Evolutionary conservation across 2,113 vertebrate species (phyloP).

Genomic region (Prunella himalayana): DNA sequence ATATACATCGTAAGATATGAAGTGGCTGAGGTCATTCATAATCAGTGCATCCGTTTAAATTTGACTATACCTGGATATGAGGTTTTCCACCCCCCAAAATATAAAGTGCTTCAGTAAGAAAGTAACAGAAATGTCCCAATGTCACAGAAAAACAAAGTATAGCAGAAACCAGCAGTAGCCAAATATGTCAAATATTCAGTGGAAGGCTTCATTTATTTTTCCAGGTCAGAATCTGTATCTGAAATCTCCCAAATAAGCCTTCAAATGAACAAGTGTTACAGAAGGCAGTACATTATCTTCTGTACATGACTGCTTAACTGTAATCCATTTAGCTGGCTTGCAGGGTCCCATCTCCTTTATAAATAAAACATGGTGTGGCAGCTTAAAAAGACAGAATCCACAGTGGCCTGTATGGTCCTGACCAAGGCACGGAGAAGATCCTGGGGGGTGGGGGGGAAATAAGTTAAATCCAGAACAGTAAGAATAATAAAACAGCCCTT

Average conservation of each 20-base stretch:
- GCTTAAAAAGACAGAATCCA: conserved; percentile 45
- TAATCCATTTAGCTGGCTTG: conserved; percentile 74
- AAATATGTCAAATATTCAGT: conserved; percentile 27
- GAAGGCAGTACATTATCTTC: conserved; percentile 51
- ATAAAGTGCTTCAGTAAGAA: conserved; percentile 73
- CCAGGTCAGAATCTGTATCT: conserved; percentile 48
- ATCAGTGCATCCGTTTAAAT: conserved; percentile 61
- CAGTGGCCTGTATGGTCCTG: not conserved
- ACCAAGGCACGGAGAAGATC: conserved; percentile 65
- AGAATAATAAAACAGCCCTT: conserved; percentile 55
- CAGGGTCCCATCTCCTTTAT: conserved; percentile 67
- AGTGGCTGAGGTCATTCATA: conserved; percentile 59
- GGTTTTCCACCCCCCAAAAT: not conserved
- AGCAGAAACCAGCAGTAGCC: conserved; percentile 18
- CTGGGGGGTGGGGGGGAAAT: not conserved
- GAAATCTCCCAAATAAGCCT: conserved; percentile 62
- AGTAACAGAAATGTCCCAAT: conserved; percentile 12
- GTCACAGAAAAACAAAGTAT: not conserved
- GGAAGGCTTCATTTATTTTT: conserved; percentile 39
- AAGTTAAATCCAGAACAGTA: conserved; percentile 46
- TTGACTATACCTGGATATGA: conserved; percentile 31
- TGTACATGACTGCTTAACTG: conserved; percentile 61
- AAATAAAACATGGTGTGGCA: conserved; percentile 60
- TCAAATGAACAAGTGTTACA: conserved; percentile 50
- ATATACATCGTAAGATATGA: conserved; percentile 24